These are phyloP conservation scores for Artibeus jamaicensis DNA, from an alignment of 2,797 vertebrate species.

Conservation along the genomic window DNA sequence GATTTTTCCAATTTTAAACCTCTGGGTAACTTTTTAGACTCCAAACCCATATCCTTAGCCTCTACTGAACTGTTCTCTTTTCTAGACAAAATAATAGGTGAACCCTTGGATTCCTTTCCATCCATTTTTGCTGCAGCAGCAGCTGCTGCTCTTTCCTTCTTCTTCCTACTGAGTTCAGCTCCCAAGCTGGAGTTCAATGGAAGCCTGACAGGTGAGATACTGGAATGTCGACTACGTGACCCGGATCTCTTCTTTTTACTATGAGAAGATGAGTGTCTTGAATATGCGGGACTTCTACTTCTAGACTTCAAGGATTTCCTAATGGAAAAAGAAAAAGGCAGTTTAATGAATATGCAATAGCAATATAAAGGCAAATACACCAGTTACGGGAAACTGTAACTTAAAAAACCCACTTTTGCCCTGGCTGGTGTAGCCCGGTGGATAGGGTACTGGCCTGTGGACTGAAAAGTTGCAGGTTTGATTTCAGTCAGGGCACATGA, in stretches of 20 bases:
- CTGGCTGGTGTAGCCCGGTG: background rate
- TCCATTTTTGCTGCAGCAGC: constrained; percentile 88
- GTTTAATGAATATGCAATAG: constrained; percentile 12
- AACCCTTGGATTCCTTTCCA: constrained; percentile 84
- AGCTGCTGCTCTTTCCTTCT: constrained; percentile 94
- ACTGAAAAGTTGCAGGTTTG: background rate
- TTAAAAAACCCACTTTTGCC: background rate
- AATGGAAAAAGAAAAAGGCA: background rate
- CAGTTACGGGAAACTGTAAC: background rate
- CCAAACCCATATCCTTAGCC: constrained; percentile 76
- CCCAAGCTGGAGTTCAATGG: constrained; percentile 96
- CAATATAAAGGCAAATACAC: constrained; percentile 11
- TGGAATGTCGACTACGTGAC: constrained; percentile 91
- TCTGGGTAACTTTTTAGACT: constrained; percentile 84
- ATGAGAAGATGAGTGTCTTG: constrained; percentile 92
- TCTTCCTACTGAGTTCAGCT: constrained; percentile 95
- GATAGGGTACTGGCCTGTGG: background rate
- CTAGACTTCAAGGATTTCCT: constrained; percentile 95
- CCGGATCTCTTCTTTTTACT: constrained; percentile 92
- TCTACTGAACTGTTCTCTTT: constrained; percentile 85
- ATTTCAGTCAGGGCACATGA: background rate
- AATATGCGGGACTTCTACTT: constrained; percentile 93
- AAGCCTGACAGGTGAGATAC: constrained; percentile 92
- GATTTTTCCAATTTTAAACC: constrained; percentile 82
- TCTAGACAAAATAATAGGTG: constrained; percentile 80